These are phyloP conservation scores for Xiphorhynchus erythropygius DNA, from an alignment of 2,797 vertebrate genomes.

Conservation along the genomic window DNA sequence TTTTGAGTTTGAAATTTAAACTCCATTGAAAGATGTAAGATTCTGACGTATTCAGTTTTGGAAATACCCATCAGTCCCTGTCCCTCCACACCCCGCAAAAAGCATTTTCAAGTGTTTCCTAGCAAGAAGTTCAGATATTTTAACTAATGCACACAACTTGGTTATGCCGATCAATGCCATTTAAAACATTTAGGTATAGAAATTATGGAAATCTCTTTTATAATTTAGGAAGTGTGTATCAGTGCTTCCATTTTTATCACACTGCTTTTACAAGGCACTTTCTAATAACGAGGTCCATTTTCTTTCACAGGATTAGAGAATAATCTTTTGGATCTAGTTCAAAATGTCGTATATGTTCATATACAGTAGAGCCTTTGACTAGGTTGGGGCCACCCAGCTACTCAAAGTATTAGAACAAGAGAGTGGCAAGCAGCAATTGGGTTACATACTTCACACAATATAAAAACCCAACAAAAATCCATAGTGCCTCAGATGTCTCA, in stretches of 20 bases:
- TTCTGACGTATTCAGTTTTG: not conserved
- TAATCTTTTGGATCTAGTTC: not conserved
- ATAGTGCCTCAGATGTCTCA: not conserved
- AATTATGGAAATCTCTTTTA: not conserved
- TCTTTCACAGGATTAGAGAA: not conserved
- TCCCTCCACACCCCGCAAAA: rapidly evolving
- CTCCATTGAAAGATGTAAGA: not conserved
- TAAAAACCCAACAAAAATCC: not conserved
- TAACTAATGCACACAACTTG: not conserved
- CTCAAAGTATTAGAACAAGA: not conserved
- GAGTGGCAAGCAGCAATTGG: not conserved
- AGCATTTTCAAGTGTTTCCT: not conserved
- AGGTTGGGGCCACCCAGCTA: not conserved
- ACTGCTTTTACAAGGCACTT: not conserved
- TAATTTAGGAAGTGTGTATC: not conserved
- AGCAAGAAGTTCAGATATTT: not conserved
- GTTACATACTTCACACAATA: not conserved
- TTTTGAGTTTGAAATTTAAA: not conserved
- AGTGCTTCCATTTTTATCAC: not conserved
- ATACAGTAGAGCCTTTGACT: not conserved
- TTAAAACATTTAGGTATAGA: not conserved
- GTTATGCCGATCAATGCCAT: not conserved
- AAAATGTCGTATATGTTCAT: not conserved
- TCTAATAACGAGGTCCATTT: not conserved
- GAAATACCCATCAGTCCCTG: not conserved